phyloP scores from a whole-genome alignment of 2,888 invertebrate species.

The Drosophila nr. perissopoda region DNA sequence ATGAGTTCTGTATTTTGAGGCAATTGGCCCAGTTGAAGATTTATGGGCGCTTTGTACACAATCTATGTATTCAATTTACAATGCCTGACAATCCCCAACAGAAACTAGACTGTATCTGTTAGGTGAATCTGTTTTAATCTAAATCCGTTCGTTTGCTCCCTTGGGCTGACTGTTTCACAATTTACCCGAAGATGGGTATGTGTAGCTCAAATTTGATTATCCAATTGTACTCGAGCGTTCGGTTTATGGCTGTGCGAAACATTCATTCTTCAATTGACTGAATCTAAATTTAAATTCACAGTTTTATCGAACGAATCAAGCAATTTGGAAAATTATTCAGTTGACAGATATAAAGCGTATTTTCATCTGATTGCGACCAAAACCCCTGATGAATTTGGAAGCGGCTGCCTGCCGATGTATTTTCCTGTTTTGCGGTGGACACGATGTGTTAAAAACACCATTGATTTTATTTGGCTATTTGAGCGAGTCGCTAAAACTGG shows the following conservation, averaged over 20 bases:
- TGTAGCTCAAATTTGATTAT: slow-evolving; percentile 1
- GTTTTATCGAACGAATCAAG: slow-evolving; percentile 30
- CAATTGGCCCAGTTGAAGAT: slow-evolving; percentile 51
- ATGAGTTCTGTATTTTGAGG: slow-evolving; percentile 50
- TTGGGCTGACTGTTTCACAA: background rate
- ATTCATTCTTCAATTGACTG: slow-evolving; percentile 9
- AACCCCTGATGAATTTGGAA: slow-evolving; percentile 54
- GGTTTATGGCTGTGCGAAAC: background rate
- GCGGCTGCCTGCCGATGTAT: slow-evolving; percentile 14
- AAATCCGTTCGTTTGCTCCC: slow-evolving; percentile 1
- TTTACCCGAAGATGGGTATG: background rate
- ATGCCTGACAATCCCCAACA: slow-evolving; percentile 5
- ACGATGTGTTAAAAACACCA: slow-evolving; percentile 51
- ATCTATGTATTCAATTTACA: slow-evolving; percentile 22
- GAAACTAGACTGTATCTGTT: slow-evolving; percentile 4
- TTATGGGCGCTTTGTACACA: slow-evolving; percentile 32
- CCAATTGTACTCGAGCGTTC: background rate
- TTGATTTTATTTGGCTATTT: slow-evolving; percentile 54
- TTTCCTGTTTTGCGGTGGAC: slow-evolving; percentile 51
- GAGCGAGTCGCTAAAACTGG: slow-evolving; percentile 13
- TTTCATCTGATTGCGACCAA: slow-evolving; percentile 39
- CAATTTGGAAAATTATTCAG: slow-evolving; percentile 59
- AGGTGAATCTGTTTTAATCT: slow-evolving; percentile 28
- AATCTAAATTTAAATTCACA: slow-evolving; percentile 51
- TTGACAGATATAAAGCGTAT: slow-evolving; percentile 38